Evolutionary conservation across 2,888 invertebrate species (phyloP), one percentile per base, ranked within the genome.

Genomic region (Siphlonurus alternatus): DNA sequence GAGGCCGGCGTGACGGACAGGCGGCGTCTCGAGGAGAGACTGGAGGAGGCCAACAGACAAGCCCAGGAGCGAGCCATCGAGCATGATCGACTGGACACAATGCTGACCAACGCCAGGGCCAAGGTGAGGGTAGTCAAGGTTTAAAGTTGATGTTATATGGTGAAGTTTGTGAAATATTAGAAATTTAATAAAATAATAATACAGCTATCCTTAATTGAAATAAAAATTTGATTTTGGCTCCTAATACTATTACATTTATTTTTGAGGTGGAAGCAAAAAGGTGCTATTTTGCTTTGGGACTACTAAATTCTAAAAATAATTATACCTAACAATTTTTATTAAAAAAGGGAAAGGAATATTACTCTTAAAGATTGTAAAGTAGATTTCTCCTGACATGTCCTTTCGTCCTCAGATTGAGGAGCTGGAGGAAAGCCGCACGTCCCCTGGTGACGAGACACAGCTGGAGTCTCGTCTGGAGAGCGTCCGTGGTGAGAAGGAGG

Each of bases 71-170:
- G 87, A 23, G 85, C 86, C 71, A 89, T 91, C 68, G 93, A 94
- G 77, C 83, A 91, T 61, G 83, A 85, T 70, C 81, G 89, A 61
- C 78, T 91, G 67, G 83, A 84, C 20, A 88, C 88, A 62, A 76
- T 91, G 65, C 77, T 93, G 20, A 93, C 93, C 67, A 89, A 88
- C 74, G 92, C 93, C 5, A 84, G 89, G 71, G 86, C 88, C 2
- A 93, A 93, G 80, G 83, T 84, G 69, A 70, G 65, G 65, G 23
- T n/a, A n/a, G n/a, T n/a, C n/a, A n/a, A n/a, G n/a, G n/a, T n/a
- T n/a, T n/a, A n/a, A n/a, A n/a, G n/a, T n/a, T n/a, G n/a, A n/a
- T n/a, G n/a, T n/a, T n/a, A n/a, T n/a, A n/a, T n/a, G n/a, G n/a
- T n/a, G n/a, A n/a, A n/a, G n/a, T n/a, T n/a, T n/a, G n/a, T n/a